phyloP scores from a whole-genome alignment of 2,797 vertebrate genomes.

The Rousettus madagascariensis region DNA sequence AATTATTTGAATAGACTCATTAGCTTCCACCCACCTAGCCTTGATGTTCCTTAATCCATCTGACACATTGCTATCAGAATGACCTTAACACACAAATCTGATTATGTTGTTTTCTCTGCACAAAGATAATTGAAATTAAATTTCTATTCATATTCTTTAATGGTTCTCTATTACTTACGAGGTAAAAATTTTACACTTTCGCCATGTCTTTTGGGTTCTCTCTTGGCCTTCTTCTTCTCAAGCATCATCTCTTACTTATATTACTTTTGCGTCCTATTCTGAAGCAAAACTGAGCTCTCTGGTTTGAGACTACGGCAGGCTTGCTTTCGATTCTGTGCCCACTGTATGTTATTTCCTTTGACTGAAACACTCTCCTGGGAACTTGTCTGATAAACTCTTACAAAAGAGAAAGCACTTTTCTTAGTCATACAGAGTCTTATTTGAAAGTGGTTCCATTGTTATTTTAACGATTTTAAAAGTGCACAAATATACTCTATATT shows the following conservation, averaged over 20 bases:
- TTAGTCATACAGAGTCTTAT: background rate
- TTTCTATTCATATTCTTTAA: background rate
- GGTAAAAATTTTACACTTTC: background rate
- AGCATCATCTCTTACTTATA: background rate
- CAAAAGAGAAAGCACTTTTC: background rate
- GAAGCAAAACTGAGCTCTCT: background rate
- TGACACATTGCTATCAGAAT: background rate
- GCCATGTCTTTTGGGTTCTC: background rate
- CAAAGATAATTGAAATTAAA: background rate
- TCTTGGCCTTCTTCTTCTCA: background rate
- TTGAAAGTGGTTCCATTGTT: background rate
- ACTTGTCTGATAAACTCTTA: background rate
- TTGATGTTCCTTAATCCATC: background rate
- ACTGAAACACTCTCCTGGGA: background rate
- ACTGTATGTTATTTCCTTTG: background rate
- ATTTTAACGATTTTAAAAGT: constrained; percentile 2
- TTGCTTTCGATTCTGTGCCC: background rate
- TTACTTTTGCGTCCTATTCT: background rate
- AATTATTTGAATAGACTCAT: background rate
- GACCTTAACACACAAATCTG: background rate
- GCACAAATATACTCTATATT: background rate
- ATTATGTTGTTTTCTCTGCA: background rate
- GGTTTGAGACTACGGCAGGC: background rate
- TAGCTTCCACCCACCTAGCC: background rate
- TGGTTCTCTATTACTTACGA: background rate